These are phyloP conservation scores for Heliconius aoede DNA, from an alignment of 2,888 invertebrate genomes.

Conservation along the genomic window DNA sequence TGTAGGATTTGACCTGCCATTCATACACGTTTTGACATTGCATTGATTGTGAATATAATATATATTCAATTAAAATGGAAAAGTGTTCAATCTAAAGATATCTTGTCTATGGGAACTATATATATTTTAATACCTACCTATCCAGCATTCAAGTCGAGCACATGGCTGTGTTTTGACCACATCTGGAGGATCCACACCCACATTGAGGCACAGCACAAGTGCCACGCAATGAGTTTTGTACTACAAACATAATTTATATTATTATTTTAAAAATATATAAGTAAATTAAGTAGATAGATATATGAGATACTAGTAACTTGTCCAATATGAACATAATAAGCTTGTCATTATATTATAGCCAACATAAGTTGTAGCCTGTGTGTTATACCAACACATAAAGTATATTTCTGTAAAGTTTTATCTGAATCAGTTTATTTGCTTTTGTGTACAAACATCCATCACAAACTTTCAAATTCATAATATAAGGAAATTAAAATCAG, in stretches of 20 bases:
- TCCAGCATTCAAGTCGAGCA: conserved; percentile 98
- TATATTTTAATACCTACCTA: conserved; percentile 85
- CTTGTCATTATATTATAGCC: too few relatives aligned
- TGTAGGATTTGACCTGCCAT: too few relatives aligned
- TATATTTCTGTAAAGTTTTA: too few relatives aligned
- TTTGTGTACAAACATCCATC: not conserved
- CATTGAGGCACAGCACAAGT: conserved; percentile 97
- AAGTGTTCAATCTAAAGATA: too few relatives aligned
- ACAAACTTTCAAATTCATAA: not conserved
- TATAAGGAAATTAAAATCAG: too few relatives aligned
- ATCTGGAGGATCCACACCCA: conserved; percentile 99
- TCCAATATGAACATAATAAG: not conserved
- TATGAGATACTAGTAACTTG: not conserved
- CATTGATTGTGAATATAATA: too few relatives aligned
- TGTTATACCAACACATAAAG: too few relatives aligned
- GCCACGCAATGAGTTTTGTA: conserved; percentile 99
- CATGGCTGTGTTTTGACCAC: conserved; percentile 98
- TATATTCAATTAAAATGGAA: too few relatives aligned
- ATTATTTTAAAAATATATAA: not conserved
- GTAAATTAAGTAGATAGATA: not conserved
- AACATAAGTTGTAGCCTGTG: not conserved
- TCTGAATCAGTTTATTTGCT: too few relatives aligned
- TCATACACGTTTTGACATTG: too few relatives aligned
- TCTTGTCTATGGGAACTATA: not conserved
- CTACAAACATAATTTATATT: conserved; percentile 73